Percentiles rank a stretch among this genome's conserved stretches.
These are phyloP conservation scores for Onychomys arenicola DNA, from an alignment of 2,797 vertebrate genomes.

Conservation along the genomic window DNA sequence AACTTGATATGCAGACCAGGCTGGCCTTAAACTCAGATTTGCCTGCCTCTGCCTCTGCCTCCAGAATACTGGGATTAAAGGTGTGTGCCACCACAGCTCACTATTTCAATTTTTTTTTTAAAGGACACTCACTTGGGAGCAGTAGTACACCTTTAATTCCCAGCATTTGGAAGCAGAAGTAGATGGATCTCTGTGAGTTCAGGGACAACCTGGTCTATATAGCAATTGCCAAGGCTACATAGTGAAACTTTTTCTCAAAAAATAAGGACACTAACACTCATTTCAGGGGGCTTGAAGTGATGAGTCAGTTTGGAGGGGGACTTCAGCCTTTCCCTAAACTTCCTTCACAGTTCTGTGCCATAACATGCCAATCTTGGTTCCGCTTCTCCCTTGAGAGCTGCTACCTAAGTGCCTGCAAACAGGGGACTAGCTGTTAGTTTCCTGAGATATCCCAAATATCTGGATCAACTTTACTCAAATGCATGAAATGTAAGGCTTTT, in stretches of 20 bases:
- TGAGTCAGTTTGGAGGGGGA: not conserved
- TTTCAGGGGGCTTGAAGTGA: not conserved
- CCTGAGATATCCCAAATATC: not conserved
- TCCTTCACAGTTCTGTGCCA: slow-evolving; percentile 6
- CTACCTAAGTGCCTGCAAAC: not conserved
- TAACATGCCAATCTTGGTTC: not conserved
- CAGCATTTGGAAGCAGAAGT: not conserved
- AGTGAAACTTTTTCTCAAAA: not conserved
- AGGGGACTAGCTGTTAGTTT: not conserved
- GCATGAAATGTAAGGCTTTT: not conserved
- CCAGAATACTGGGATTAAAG: not conserved
- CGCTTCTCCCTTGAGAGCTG: not conserved
- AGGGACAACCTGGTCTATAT: not conserved
- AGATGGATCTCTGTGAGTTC: not conserved
- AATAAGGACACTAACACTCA: not conserved
- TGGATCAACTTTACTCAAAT: not conserved
- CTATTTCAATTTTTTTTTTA: not conserved
- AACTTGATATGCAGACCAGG: not conserved
- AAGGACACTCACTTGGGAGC: not conserved
- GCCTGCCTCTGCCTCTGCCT: not conserved
- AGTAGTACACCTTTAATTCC: not conserved
- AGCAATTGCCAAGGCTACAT: not conserved
- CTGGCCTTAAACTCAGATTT: not conserved
- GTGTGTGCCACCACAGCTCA: not conserved
- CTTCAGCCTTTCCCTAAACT: not conserved